Percentiles rank a stretch among this genome's conserved stretches.
Evolutionary conservation across 2,797 vertebrate species (phyloP).

Genomic region (Caiman crocodilus): DNA sequence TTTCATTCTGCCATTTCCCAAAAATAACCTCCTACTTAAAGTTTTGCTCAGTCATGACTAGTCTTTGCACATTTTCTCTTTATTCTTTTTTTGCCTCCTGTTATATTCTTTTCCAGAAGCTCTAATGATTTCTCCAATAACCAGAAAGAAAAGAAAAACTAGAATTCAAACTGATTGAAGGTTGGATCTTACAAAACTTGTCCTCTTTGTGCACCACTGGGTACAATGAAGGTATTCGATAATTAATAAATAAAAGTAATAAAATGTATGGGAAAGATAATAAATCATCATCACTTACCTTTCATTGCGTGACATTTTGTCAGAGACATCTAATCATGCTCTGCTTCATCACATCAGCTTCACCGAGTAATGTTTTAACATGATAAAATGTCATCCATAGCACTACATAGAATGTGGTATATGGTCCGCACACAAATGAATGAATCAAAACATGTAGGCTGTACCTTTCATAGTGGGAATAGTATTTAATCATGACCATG

Average conservation of each 20-base stretch:
- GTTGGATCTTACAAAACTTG: not conserved
- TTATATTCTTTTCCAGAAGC: not conserved
- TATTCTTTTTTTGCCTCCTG: fast-evolving
- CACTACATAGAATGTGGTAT: not conserved
- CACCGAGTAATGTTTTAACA: not conserved
- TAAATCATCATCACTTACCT: not conserved
- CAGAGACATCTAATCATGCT: not conserved
- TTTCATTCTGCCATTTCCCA: no score
- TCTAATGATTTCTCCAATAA: not conserved
- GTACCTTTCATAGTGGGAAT: not conserved
- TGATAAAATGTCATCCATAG: not conserved
- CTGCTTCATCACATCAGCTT: not conserved
- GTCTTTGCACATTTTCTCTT: no score
- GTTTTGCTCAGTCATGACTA: no score
- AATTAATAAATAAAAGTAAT: not conserved
- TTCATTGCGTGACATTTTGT: not conserved
- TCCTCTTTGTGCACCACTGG: not conserved
- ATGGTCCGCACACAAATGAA: not conserved
- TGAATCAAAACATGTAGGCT: not conserved
- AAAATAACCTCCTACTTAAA: no score
- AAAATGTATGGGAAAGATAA: no score
- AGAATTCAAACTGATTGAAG: no score
- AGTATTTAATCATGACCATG: not conserved
- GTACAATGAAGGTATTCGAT: not conserved
- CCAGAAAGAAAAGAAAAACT: not conserved